Evolutionary conservation across 2,113 vertebrate species (phyloP), one percentile per base, ranked within the genome.

Genomic region (Mustela nigripes): DNA sequence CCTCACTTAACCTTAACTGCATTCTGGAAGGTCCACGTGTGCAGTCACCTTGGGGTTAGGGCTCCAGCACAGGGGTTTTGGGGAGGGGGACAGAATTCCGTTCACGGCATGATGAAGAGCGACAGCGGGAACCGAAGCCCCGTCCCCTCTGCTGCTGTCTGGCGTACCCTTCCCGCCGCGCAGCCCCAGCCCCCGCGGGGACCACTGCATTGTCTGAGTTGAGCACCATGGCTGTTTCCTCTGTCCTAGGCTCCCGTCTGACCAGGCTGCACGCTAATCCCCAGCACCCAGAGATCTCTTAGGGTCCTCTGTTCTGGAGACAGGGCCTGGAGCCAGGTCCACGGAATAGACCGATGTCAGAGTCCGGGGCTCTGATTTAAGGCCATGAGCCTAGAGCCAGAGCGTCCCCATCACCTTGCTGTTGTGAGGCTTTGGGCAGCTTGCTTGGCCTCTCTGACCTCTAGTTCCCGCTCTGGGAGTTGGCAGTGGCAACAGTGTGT

Each of bases 81-180:
- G 78, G 76, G 28, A 11, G 26, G 39, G 24, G 22, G 56, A 1
- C 22, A 2, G 8, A 0, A 0, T 19, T 48, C 21, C 1, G n/a
- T 3, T 33, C 8, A 0, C 1, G 22, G 0, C 22, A 2, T 1
- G 60, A 31, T 3, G 4, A 12, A 12, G 10, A 53, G 14, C 2
- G 4, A 0, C 0, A 8, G 31, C 31, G 3, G 0, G 14, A 39
- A 7, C 7, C 4, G 1, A 0, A 1, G 24, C 69, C 12, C 63
- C 8, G 58, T 14, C 7, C 56, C 22, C 1, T 3, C 0, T 0
- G 21, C 42, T n/a, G 31, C 65, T n/a, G 0, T 11, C 42, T 11
- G n/a, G 19, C 2, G 5, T 5, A 12, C 2, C 48, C n/a, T 22
- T 31, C 63, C 56, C 5, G 4, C 39, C 26, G 9, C 9, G 1